These are phyloP conservation scores for Linurgus olivaceus DNA, from an alignment of 2,797 vertebrate genomes.

Conservation along the genomic window DNA sequence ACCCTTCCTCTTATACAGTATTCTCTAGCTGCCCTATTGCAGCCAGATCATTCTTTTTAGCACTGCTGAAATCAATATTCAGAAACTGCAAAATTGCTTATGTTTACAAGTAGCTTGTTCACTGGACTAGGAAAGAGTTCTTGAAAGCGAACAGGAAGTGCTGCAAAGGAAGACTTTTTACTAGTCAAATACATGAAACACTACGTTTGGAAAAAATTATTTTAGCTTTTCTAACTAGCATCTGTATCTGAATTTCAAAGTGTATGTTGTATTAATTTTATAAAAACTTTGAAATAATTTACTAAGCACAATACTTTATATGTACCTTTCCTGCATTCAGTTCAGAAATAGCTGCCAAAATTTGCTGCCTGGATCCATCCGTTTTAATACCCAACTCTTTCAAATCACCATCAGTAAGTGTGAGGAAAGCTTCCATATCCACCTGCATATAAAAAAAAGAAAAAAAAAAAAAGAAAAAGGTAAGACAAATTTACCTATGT, in stretches of 20 bases:
- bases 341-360: conserved; percentile 95
- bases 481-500: background rate
- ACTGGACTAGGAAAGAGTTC: background rate
- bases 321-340: conserved; percentile 96
- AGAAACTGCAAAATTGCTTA: background rate
- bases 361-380: conserved; percentile 94
- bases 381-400: conserved; percentile 97
- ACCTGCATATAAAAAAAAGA: conserved; percentile 76
- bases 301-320: background rate
- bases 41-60: background rate
- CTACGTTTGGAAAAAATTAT: background rate
- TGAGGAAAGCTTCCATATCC: conserved; percentile 98
- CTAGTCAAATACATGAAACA: background rate
- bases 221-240: background rate
- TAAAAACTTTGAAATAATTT: background rate
- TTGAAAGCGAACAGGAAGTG: background rate
- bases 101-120: background rate
- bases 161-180: background rate
- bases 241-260: background rate
- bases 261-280: background rate
- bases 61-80: background rate
- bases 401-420: conserved; percentile 93
- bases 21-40: background rate
- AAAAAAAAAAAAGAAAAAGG: background rate
- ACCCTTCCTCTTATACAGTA: background rate